Evolutionary conservation across 2,797 vertebrate species (phyloP).

Genomic region (Chelmon rostratus): DNA sequence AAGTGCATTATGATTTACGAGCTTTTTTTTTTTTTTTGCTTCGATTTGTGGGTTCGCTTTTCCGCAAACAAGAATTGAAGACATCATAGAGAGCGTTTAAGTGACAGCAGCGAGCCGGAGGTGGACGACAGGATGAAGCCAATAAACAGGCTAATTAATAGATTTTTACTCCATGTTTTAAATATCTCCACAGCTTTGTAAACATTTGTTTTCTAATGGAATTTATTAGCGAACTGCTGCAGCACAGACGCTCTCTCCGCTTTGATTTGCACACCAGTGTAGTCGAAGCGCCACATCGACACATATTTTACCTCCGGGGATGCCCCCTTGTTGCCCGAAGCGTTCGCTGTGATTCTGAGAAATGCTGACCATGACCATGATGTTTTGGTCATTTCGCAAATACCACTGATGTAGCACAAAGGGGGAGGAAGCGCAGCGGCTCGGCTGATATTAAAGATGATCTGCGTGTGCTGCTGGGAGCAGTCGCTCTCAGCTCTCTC

Average conservation of each 20-base stretch:
- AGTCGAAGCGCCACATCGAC: not conserved
- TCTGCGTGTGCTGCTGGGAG: constrained; percentile 39
- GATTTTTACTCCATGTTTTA: not conserved
- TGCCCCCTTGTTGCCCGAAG: not conserved
- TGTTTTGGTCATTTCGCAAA: constrained; percentile 24
- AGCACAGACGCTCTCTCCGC: not conserved
- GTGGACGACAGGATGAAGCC: too few species aligned
- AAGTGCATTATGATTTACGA: constrained; percentile 33
- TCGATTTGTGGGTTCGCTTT: not conserved
- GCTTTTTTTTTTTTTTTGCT: not conserved
- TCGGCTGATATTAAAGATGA: constrained; percentile 46
- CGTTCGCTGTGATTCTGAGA: not conserved
- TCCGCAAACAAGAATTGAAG: not conserved
- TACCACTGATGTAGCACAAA: constrained; percentile 7
- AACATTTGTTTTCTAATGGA: not conserved
- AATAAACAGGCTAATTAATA: not conserved
- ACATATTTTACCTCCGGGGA: not conserved
- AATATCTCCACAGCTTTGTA: not conserved
- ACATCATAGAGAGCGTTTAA: not conserved
- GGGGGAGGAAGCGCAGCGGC: not conserved
- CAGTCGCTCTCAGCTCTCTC: constrained; percentile 58
- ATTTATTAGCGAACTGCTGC: not conserved
- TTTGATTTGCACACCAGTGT: too few species aligned
- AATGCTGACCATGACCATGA: constrained; percentile 7
- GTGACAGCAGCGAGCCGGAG: not conserved